Percentiles rank a stretch among this genome's conserved stretches.
Evolutionary conservation across 2,113 vertebrate genomes (phyloP).

Genomic region (Ondatra zibethicus): DNA sequence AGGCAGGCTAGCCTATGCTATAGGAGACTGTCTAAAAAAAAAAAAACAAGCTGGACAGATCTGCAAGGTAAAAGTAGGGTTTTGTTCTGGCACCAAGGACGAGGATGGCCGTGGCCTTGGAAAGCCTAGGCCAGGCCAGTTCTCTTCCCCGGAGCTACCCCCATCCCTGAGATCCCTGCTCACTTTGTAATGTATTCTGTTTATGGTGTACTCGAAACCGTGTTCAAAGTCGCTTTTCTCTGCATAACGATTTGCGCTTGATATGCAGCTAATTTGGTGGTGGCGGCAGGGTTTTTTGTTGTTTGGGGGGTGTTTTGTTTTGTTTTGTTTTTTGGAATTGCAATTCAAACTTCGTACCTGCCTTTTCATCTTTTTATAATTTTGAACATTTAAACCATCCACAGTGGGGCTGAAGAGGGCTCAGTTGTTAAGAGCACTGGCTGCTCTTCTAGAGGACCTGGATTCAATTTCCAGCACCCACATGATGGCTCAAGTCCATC

Average conservation of each 20-base stretch:
- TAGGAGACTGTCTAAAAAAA: not conserved
- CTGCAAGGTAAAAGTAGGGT: not conserved
- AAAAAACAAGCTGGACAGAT: not conserved
- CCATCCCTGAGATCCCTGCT: not conserved
- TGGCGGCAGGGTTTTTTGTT: not conserved
- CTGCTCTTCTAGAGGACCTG: not conserved
- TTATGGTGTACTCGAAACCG: not conserved
- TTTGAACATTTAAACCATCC: not conserved
- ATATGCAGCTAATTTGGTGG: not conserved
- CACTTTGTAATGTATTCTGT: not conserved
- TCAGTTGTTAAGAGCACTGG: not conserved
- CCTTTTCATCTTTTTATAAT: constrained; percentile 5
- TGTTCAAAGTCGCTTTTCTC: constrained; percentile 6
- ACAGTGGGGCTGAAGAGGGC: not conserved
- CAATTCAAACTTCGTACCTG: not conserved
- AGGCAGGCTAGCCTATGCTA: not conserved
- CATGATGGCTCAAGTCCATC: not conserved
- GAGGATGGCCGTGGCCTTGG: not conserved
- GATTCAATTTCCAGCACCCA: not conserved
- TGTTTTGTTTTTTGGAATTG: not conserved
- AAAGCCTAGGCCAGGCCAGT: too few species aligned
- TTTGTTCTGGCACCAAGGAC: not conserved
- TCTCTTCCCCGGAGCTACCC: too few species aligned
- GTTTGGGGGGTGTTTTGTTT: not conserved
- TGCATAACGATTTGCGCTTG: not conserved